Evolutionary conservation across 1,140 invertebrate genomes (phyloP).

Genomic region (Vollenhovia emeryi): DNA sequence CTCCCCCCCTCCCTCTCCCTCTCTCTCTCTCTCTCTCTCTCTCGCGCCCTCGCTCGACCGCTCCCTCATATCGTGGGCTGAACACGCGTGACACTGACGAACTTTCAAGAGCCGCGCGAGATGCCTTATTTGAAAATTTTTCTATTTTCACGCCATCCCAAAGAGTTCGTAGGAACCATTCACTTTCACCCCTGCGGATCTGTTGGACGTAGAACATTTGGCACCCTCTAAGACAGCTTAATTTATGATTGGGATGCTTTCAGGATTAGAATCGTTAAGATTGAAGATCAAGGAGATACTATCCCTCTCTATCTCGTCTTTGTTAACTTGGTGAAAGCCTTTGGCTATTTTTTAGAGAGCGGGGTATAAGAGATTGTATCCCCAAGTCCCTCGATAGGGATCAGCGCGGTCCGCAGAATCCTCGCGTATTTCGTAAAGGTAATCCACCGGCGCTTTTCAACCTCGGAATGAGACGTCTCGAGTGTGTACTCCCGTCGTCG

Average conservation of each 20-base stretch:
- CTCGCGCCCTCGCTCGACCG: neutral
- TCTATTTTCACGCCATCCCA: neutral
- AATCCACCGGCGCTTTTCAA: slow-evolving; percentile 72
- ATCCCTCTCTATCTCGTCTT: neutral
- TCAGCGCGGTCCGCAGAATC: slow-evolving; percentile 55
- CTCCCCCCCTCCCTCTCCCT: neutral
- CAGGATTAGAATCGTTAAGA: slow-evolving; percentile 23
- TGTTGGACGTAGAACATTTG: slow-evolving; percentile 62
- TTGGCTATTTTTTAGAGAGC: slow-evolving; percentile 44
- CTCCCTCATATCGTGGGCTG: neutral
- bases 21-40: too few relatives aligned
- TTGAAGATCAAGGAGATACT: slow-evolving; percentile 23
- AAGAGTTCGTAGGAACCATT: neutral
- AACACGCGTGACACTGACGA: neutral
- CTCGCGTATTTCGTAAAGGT: slow-evolving; percentile 70
- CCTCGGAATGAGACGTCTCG: slow-evolving; percentile 70
- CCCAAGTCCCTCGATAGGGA: slow-evolving; percentile 46
- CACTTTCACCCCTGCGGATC: slow-evolving; percentile 45
- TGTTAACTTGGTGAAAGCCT: slow-evolving; percentile 9
- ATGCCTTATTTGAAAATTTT: slow-evolving; percentile 17
- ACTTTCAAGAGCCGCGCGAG: neutral
- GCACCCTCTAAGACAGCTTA: slow-evolving; percentile 50
- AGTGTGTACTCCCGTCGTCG: slow-evolving; percentile 25
- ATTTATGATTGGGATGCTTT: slow-evolving; percentile 28
- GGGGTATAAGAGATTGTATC: slow-evolving; percentile 67